phyloP scores from a whole-genome alignment of 2,888 invertebrate genomes.

The Tortrix viridana region DNA sequence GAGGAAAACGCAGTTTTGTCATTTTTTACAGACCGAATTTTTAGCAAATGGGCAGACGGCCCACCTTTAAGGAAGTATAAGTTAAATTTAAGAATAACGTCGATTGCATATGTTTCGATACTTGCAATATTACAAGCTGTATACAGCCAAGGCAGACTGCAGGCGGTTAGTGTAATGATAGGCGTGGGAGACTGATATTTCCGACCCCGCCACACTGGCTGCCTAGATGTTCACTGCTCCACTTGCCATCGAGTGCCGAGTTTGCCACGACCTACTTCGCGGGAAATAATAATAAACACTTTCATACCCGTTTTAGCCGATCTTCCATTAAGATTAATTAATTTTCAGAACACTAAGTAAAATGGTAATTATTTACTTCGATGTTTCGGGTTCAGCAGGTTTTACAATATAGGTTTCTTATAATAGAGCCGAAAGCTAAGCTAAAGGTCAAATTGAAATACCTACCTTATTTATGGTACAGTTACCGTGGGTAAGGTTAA shows the following conservation, averaged over 20 bases:
- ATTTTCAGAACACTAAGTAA: conserved; percentile 13
- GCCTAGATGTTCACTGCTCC: conserved; percentile 33
- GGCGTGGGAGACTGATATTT: conserved; percentile 57
- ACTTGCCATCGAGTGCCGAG: conserved; percentile 31
- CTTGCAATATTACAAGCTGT: background rate
- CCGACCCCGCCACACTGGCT: conserved; percentile 41
- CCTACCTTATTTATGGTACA: too few species aligned
- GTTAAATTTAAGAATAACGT: background rate
- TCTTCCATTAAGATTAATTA: conserved; percentile 43
- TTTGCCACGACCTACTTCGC: conserved; percentile 52
- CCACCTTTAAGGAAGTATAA: background rate
- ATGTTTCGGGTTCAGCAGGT: too few species aligned
- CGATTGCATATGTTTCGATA: background rate
- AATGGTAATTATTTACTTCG: conserved; percentile 19
- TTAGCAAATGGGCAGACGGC: too few species aligned
- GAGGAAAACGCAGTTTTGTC: too few species aligned
- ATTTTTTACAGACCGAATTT: too few species aligned
- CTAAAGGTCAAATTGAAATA: too few species aligned
- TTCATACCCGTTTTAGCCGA: conserved; percentile 40
- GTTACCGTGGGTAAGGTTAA: too few species aligned
- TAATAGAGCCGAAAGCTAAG: too few species aligned
- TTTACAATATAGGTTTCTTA: too few species aligned
- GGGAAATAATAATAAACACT: conserved; percentile 53
- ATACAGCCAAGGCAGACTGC: conserved; percentile 2
- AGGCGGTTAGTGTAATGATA: conserved; percentile 19